Conservation (phyloP, 2,888 invertebrate genomes). For the Pinctada fucata region DNA sequence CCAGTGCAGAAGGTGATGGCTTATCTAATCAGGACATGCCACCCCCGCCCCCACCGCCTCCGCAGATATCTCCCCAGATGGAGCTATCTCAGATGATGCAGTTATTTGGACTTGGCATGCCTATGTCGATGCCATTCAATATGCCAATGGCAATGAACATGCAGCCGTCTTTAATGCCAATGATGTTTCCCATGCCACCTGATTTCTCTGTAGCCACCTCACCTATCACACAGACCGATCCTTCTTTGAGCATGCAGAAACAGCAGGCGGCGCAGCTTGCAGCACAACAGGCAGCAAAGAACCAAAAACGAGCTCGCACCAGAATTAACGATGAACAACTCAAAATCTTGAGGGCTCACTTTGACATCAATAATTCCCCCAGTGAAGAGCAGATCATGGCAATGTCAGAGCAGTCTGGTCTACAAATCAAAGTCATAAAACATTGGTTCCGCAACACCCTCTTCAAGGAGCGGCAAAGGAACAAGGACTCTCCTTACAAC, state of each 20-base stretch:
- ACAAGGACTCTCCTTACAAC: conserved; percentile 99
- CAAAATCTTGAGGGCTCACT: conserved; percentile 97
- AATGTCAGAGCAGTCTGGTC: conserved; percentile 97
- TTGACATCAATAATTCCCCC: conserved; percentile 99
- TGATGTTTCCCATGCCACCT: conserved; percentile 89
- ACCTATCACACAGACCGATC: conserved; percentile 40
- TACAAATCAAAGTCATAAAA: conserved; percentile 99
- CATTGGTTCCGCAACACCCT: conserved; percentile 99
- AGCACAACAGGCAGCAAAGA: conserved; percentile 53
- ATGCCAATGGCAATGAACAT: conserved; percentile 89
- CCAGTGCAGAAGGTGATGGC: conserved; percentile 45
- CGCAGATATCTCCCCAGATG: conserved; percentile 67
- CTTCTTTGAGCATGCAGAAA: conserved; percentile 80
- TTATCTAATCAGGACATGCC: conserved; percentile 74
- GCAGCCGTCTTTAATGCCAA: conserved; percentile 92
- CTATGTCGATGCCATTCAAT: conserved; percentile 79
- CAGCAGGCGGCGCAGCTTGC: conserved; percentile 79
- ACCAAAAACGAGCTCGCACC: conserved; percentile 92
- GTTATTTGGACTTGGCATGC: conserved; percentile 89
- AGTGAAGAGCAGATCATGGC: conserved; percentile 98
- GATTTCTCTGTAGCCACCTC: conserved; percentile 76
- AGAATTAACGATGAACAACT: conserved; percentile 99
- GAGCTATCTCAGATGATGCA: conserved; percentile 83
- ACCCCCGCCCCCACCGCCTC: conserved; percentile 73
- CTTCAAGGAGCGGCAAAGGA: conserved; percentile 98